phyloP scores from a whole-genome alignment of 1,140 invertebrate species.

The Eupristina koningsbergeri region DNA sequence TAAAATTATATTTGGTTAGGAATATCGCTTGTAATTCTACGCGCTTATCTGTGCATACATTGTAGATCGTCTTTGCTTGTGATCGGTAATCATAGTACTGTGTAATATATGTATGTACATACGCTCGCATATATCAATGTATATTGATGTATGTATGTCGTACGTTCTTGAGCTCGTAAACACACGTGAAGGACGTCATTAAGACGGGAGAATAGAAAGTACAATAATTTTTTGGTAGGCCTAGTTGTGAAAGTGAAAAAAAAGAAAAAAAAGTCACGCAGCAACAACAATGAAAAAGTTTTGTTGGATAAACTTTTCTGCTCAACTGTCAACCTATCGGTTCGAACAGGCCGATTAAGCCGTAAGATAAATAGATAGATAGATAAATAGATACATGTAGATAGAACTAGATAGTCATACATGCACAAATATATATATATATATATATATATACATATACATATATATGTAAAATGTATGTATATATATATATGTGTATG shows the following conservation, averaged over 20 bases:
- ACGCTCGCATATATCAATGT: no score
- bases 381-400: no score
- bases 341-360: conserved; percentile 1
- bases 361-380: not conserved
- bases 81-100: not conserved
- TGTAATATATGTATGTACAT: not conserved
- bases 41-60: not conserved
- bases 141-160: not conserved
- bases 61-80: not conserved
- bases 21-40: not conserved
- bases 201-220: conserved; percentile 15
- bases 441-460: no score
- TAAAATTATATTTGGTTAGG: not conserved
- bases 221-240: conserved; percentile 33
- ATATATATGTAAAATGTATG: no score
- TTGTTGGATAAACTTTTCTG: conserved; percentile 25
- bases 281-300: not conserved
- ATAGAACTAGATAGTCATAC: no score
- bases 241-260: not conserved
- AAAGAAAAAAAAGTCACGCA: not conserved
- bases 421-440: no score
- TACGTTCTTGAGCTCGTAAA: conserved; percentile 24
- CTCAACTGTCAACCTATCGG: conserved; percentile 38
- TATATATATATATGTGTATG: no score
- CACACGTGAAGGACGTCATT: conserved; percentile 49